These are phyloP conservation scores for Heterotilapia buettikoferi DNA, from an alignment of 2,113 vertebrate genomes.

Conservation along the genomic window DNA sequence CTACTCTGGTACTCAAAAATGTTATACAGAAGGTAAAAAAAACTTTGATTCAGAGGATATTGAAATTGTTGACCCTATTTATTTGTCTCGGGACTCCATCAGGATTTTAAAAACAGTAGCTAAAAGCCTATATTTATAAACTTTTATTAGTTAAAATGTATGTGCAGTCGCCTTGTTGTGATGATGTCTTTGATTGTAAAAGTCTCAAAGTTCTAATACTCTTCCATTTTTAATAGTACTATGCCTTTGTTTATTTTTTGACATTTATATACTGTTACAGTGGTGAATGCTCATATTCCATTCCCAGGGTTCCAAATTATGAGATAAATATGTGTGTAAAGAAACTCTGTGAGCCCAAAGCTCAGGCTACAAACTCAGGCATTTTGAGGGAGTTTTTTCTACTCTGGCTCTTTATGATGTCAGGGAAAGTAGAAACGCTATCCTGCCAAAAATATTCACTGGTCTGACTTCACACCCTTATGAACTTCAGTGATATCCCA, in stretches of 20 bases:
- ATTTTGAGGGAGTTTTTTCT: neutral
- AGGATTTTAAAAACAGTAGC: neutral
- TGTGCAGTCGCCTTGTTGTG: neutral
- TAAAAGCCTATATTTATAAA: neutral
- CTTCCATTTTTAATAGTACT: neutral
- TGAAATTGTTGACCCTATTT: neutral
- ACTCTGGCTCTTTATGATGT: neutral
- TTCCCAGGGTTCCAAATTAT: neutral
- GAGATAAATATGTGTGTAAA: neutral
- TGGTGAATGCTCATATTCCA: neutral
- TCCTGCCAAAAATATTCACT: neutral
- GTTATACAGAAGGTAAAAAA: neutral
- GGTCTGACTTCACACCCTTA: neutral
- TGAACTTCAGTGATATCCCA: neutral
- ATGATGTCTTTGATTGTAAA: neutral
- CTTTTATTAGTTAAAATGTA: neutral
- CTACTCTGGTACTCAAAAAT: neutral
- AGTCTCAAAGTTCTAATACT: neutral
- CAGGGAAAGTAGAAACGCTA: neutral
- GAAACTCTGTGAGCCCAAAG: neutral
- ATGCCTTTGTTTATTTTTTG: neutral
- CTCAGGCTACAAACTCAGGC: neutral
- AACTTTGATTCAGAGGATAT: neutral
- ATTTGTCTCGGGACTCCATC: neutral
- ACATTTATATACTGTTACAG: neutral